These are phyloP conservation scores for Pseudorectes ferrugineus DNA, from an alignment of 2,113 vertebrate species.

Conservation along the genomic window DNA sequence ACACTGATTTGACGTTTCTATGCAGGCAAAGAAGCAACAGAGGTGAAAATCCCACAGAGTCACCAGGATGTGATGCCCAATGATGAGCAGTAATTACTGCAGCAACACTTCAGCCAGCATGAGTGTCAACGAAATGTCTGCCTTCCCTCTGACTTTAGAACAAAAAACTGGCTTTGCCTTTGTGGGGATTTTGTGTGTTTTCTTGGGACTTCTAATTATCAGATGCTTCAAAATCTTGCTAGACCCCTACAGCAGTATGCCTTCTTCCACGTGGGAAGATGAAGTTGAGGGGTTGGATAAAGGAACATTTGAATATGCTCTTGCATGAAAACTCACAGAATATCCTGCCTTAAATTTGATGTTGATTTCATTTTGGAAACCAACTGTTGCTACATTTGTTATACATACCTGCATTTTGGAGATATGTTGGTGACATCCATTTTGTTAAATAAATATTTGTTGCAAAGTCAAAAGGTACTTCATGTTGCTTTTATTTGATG, in stretches of 20 bases:
- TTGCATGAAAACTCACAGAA: conserved; percentile 78
- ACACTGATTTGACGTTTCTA: neutral
- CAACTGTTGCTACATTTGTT: conserved; percentile 11
- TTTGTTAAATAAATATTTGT: conserved; percentile 69
- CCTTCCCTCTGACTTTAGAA: conserved; percentile 89
- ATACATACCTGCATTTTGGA: conserved; percentile 4
- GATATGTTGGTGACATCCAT: conserved; percentile 32
- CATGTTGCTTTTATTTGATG: neutral
- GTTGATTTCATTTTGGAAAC: conserved; percentile 45
- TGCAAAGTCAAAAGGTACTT: conserved; percentile 34
- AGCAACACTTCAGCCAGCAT: conserved; percentile 88
- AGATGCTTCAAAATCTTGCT: conserved; percentile 94
- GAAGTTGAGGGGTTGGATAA: conserved; percentile 94
- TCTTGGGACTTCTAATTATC: conserved; percentile 92
- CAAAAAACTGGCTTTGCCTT: conserved; percentile 97
- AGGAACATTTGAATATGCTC: conserved; percentile 94
- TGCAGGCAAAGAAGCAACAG: conserved; percentile 39
- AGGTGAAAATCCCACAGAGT: conserved; percentile 16
- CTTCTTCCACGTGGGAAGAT: conserved; percentile 93
- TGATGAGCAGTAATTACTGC: conserved; percentile 88
- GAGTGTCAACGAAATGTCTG: conserved; percentile 85
- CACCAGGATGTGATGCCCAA: conserved; percentile 69
- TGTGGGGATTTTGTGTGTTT: conserved; percentile 91
- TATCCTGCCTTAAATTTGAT: conserved; percentile 38
- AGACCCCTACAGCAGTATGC: conserved; percentile 97